Base-by-base conservation (phyloP, 2,888 invertebrate species). In the Sinodicranocentrus sp. region DNA sequence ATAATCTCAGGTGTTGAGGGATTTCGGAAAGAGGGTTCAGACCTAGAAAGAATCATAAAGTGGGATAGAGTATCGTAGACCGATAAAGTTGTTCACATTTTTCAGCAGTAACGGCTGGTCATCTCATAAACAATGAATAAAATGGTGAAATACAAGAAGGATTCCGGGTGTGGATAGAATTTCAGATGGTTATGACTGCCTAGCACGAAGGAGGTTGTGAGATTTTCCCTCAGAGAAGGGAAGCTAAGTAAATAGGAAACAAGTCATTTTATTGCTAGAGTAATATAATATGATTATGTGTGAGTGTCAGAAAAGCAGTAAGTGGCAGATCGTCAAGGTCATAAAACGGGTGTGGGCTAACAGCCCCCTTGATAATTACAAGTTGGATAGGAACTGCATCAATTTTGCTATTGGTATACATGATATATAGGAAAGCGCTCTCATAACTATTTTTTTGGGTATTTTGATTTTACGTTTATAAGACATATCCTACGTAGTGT, bases 51-150 rank as follows among this genome's bases (percentile, higher is more conserved):
- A 33, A 3, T 33, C 33, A 10, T 33, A 33, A 33, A 33, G 10
- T 33, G 33, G 33, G 33, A n/a, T n/a, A n/a, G n/a, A n/a, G n/a
- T n/a, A n/a, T n/a, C n/a, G n/a, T n/a, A n/a, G n/a, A n/a, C n/a
- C n/a, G n/a, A n/a, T n/a, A n/a, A n/a, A n/a, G 61, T 26, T 48
- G 23, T 75, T 65, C 48, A 63, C 63, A 63, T 76, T 65, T 76
- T 52, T 67, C 67, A 75, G 33, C 25, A 26, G 76, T 76, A 67
- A 67, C 76, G 76, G 76, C 67, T 75, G 67, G 67, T 44, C 68
- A 82, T 82, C 82, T 82, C 73, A 82, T 82, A 82, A 82, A 82
- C 73, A 82, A 82, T 82, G 79, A 79, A 79, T 79, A 79, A 79
- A 79, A 63, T 43, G 25, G 43, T 17, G 59, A 70, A 78, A 63